A percentile compares a stretch with the other conserved stretches of the same genome.
phyloP scores from a whole-genome alignment of 92 coral and sea anemone species.

The Palythoa grandis region DNA sequence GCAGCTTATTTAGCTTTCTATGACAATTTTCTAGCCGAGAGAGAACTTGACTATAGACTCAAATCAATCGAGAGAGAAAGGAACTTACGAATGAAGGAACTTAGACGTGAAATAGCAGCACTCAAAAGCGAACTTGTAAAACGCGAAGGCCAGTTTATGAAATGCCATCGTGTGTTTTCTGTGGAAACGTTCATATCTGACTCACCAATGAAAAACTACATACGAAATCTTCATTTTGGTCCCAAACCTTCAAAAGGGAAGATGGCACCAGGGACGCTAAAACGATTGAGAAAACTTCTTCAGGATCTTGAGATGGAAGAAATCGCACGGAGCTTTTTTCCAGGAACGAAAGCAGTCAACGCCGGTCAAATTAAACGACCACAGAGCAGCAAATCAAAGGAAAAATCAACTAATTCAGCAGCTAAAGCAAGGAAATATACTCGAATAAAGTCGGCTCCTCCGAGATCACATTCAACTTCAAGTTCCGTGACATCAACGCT shows the following conservation, averaged over 20 bases:
- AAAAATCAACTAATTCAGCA: background rate
- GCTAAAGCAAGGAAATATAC: constrained; percentile 4
- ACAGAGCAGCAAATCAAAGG: constrained; percentile 5
- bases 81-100: constrained; percentile 15
- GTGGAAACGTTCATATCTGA: constrained; percentile 41
- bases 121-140: constrained; percentile 19
- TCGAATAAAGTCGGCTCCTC: constrained; percentile 33
- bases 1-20: constrained; percentile 41
- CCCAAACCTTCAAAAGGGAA: constrained; percentile 36
- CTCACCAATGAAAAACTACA: constrained; percentile 20
- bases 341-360: constrained; percentile 1
- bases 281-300: constrained; percentile 14
- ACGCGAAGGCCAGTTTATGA: constrained; percentile 30
- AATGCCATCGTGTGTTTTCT: constrained; percentile 41
- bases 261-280: constrained; percentile 29
- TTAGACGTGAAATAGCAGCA: constrained; percentile 27
- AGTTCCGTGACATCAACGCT: background rate
- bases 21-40: constrained; percentile 37
- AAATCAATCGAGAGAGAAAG: constrained; percentile 44
- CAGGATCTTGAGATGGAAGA: constrained; percentile 32
- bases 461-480: constrained; percentile 19
- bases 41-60: constrained; percentile 18
- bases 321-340: constrained; percentile 29
- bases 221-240: constrained; percentile 17
- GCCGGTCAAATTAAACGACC: background rate